Percentiles rank a stretch among this genome's conserved stretches.
Evolutionary conservation across 2,797 vertebrate genomes (phyloP).

Genomic region (Spondyliosoma cantharus): DNA sequence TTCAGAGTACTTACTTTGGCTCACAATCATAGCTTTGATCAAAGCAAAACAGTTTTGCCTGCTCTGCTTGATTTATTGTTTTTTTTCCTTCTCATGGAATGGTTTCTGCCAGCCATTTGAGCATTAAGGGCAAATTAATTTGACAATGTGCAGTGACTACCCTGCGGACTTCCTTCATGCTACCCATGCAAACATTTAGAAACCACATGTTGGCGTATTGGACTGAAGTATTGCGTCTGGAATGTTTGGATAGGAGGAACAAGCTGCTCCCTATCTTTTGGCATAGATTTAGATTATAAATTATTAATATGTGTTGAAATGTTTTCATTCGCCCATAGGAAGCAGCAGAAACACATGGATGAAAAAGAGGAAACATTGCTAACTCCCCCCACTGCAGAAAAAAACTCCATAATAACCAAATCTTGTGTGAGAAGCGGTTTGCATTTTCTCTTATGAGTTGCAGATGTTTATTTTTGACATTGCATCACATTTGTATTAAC

Average conservation of each 20-base stretch:
- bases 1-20: conserved; percentile 74
- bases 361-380: conserved; percentile 5
- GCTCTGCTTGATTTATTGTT: conserved; percentile 55
- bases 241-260: conserved; percentile 17
- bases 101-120: conserved; percentile 51
- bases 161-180: conserved; percentile 18
- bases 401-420: neutral
- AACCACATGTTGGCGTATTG: conserved; percentile 41
- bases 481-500: neutral
- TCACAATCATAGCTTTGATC: conserved; percentile 73
- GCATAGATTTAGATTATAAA: conserved; percentile 11
- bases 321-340: conserved; percentile 26
- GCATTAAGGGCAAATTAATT: conserved; percentile 57
- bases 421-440: conserved; percentile 1
- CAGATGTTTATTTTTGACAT: conserved; percentile 11
- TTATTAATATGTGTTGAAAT: conserved; percentile 40
- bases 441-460: conserved; percentile 4
- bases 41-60: conserved; percentile 68
- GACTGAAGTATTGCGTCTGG: neutral
- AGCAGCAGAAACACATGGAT: conserved; percentile 15
- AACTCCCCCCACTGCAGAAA: neutral
- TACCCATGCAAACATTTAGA: conserved; percentile 31
- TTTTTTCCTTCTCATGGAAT: conserved; percentile 33
- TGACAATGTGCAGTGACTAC: conserved; percentile 52
- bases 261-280: conserved; percentile 9